A percentile compares a stretch with the other conserved stretches of the same genome.
These are phyloP conservation scores for Exephanes ischioxanthus DNA, from an alignment of 2,888 invertebrate genomes.

Conservation along the genomic window DNA sequence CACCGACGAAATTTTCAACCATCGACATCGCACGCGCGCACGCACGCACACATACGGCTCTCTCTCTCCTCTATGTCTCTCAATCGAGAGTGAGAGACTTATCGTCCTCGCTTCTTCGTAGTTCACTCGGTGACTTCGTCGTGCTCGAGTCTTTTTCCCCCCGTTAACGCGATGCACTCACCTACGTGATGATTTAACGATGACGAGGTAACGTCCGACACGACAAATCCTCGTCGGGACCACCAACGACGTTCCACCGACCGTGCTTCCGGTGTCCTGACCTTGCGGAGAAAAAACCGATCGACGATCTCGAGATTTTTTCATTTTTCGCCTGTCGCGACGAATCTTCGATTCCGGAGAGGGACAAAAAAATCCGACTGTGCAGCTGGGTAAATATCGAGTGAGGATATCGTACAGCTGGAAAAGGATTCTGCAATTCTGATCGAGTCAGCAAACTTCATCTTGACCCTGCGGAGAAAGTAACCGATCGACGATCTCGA, in stretches of 20 bases:
- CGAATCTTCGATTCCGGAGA: background rate
- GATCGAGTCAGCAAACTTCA: no score
- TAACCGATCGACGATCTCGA: background rate
- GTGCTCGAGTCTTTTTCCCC: conserved; percentile 67
- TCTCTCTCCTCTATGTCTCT: conserved; percentile 2
- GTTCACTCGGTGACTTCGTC: conserved; percentile 74
- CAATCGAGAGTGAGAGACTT: background rate
- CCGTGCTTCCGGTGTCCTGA: conserved; percentile 31
- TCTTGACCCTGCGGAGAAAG: background rate
- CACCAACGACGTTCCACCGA: background rate
- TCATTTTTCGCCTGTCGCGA: background rate
- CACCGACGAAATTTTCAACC: conserved; percentile 46
- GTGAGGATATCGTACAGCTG: no score
- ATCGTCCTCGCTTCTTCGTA: conserved; percentile 73
- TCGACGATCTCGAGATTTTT: background rate
- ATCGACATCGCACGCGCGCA: conserved; percentile 18
- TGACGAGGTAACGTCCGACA: conserved; percentile 63
- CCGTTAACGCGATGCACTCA: conserved; percentile 53
- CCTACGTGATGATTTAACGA: conserved; percentile 57
- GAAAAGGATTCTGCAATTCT: background rate
- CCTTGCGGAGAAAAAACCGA: conserved; percentile 17
- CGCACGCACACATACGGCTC: conserved; percentile 13
- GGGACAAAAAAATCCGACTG: background rate
- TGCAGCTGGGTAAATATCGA: background rate
- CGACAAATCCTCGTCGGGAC: conserved; percentile 62